These are phyloP conservation scores for Thaumatotibia leucotreta DNA, from an alignment of 1,140 invertebrate species.

Conservation along the genomic window DNA sequence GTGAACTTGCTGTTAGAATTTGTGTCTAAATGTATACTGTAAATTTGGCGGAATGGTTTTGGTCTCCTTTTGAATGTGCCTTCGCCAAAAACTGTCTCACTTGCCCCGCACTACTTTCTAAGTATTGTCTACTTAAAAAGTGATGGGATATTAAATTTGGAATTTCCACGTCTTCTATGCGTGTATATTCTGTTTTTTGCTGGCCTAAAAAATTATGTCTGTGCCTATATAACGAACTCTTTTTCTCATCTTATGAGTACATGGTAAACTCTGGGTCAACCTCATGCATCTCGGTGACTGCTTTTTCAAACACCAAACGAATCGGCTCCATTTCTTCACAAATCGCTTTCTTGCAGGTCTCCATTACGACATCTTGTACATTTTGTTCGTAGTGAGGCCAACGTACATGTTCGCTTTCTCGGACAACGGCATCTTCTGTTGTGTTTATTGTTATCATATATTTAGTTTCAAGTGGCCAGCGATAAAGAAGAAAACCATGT, in stretches of 20 bases:
- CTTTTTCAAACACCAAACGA: neutral
- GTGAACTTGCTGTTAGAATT: neutral
- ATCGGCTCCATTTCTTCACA: neutral
- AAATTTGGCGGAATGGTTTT: constrained; percentile 7
- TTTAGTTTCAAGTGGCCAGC: too few species aligned
- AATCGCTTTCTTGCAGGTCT: neutral
- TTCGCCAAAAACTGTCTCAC: neutral
- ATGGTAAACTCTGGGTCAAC: neutral
- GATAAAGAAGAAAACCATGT: too few species aligned
- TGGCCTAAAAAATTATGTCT: neutral
- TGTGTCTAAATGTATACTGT: neutral
- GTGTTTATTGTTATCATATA: neutral
- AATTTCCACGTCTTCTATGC: neutral
- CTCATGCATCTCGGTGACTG: neutral
- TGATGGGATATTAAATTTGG: neutral
- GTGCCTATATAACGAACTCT: neutral
- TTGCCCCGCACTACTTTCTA: neutral
- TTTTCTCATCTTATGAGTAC: neutral
- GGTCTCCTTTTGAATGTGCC: constrained; percentile 10
- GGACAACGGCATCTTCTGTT: neutral
- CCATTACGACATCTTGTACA: neutral
- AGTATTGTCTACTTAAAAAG: neutral
- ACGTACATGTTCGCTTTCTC: neutral
- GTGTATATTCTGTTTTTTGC: neutral
- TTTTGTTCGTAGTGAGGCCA: neutral